Conservation (phyloP, 64 coral and sea anemone genomes). For the Dendrophyllia cribrosa region DNA sequence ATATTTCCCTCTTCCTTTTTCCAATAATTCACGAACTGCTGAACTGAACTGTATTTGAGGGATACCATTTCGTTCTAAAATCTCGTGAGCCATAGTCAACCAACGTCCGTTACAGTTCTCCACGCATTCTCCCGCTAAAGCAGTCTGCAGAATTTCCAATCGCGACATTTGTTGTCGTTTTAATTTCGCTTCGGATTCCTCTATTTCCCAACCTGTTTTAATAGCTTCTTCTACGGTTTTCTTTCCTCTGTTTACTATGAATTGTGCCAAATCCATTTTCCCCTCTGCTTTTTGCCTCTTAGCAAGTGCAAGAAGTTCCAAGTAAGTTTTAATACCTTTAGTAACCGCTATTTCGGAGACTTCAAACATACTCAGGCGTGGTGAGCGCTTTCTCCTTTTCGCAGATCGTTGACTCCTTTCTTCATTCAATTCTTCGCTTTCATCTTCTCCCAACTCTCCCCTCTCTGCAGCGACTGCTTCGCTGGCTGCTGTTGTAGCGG, state of each 20-base stretch:
- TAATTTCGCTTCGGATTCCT: conserved; percentile 49
- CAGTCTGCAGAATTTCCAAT: conserved; percentile 1
- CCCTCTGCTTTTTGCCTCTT: conserved; percentile 39
- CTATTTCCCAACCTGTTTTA: conserved; percentile 26
- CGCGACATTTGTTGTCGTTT: conserved; percentile 23
- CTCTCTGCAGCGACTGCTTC: neutral
- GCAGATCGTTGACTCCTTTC: neutral
- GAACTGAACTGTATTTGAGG: neutral
- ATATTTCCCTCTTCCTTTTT: conserved; percentile 51
- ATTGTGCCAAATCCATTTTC: conserved; percentile 54
- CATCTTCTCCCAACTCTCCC: neutral
- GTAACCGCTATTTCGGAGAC: conserved; percentile 47
- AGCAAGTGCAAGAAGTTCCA: conserved; percentile 50
- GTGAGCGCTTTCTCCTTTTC: neutral
- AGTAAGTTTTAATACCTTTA: conserved; percentile 32
- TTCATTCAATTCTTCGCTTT: neutral
- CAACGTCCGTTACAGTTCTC: too few relatives aligned
- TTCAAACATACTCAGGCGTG: conserved; percentile 58
- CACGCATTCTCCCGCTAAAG: too few relatives aligned
- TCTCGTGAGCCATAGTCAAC: neutral
- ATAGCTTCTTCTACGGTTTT: conserved; percentile 64
- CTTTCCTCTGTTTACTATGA: conserved; percentile 55
- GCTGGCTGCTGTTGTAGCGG: neutral
- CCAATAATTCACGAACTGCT: conserved; percentile 27
- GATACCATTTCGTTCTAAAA: conserved; percentile 48